Percentiles rank a stretch among this genome's conserved stretches.
These are phyloP conservation scores for Pseudorhiza aurosa DNA, from an alignment of 30 jellyfish, hydroid and myxozoan species.

Conservation along the genomic window DNA sequence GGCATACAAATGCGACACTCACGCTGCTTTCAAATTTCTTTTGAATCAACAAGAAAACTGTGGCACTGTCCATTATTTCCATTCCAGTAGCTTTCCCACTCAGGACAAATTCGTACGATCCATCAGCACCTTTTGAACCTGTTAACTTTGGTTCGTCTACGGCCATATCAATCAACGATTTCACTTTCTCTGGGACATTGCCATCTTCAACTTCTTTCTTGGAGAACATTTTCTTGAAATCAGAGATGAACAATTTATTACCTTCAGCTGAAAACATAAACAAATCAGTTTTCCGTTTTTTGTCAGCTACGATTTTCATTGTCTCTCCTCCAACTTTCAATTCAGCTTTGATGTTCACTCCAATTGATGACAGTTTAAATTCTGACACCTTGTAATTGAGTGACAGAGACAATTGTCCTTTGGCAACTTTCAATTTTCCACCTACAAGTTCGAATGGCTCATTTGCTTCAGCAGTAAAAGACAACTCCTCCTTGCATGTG, in stretches of 20 bases:
- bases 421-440: slow-evolving; percentile 54
- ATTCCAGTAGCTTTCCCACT: slow-evolving; percentile 50
- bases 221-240: slow-evolving; percentile 64
- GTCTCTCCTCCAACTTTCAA: slow-evolving; percentile 44
- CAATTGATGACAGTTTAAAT: slow-evolving; percentile 33
- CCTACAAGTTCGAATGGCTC: slow-evolving; percentile 81
- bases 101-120: slow-evolving; percentile 75
- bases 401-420: slow-evolving; percentile 50
- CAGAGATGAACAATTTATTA: slow-evolving; percentile 44
- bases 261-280: slow-evolving; percentile 52
- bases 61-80: slow-evolving; percentile 48
- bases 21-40: slow-evolving; percentile 55
- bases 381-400: slow-evolving; percentile 55
- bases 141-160: slow-evolving; percentile 61
- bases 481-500: slow-evolving; percentile 73
- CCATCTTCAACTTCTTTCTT: slow-evolving; percentile 49
- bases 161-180: slow-evolving; percentile 45
- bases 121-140: slow-evolving; percentile 71
- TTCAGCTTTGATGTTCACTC: slow-evolving; percentile 52
- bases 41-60: slow-evolving; percentile 61
- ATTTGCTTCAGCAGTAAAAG: slow-evolving; percentile 65
- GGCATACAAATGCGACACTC: slow-evolving; percentile 69
- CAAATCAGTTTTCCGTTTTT: slow-evolving; percentile 52
- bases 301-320: slow-evolving; percentile 53
- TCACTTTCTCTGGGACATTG: slow-evolving; percentile 38